phyloP scores from a whole-genome alignment of 1,140 invertebrate genomes.

The Neodiprion lecontei region DNA sequence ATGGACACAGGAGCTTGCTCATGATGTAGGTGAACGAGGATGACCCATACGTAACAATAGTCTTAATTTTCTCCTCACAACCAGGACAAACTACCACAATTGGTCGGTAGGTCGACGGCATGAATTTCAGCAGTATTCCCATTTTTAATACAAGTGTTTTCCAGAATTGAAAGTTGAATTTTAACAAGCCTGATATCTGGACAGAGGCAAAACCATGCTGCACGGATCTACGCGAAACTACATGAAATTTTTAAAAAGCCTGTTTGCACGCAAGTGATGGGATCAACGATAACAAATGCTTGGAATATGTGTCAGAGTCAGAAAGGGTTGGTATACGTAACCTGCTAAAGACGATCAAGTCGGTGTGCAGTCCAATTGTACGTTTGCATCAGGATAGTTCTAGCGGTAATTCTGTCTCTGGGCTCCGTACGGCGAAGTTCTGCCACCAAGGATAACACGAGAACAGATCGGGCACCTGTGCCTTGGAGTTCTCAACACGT shows the following conservation, averaged over 20 bases:
- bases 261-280: too few relatives aligned
- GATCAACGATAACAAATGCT: too few relatives aligned
- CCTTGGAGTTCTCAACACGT: not conserved
- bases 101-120: not conserved
- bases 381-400: too few relatives aligned
- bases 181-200: too few relatives aligned
- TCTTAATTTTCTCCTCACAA: not conserved
- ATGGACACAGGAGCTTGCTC: not conserved
- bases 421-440: not conserved
- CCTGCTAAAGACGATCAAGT: too few relatives aligned
- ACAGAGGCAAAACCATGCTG: too few relatives aligned
- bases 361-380: too few relatives aligned
- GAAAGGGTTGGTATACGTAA: too few relatives aligned
- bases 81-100: not conserved
- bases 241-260: too few relatives aligned
- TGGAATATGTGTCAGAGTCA: too few relatives aligned
- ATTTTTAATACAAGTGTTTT: not conserved
- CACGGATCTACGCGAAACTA: too few relatives aligned
- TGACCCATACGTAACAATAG: not conserved
- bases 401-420: not conserved
- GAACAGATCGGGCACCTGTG: not conserved
- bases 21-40: not conserved
- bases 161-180: too few relatives aligned
- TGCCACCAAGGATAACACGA: not conserved
- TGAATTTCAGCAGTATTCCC: not conserved